Evolutionary conservation across 2,113 vertebrate species (phyloP), one percentile per base, ranked within the genome.

Genomic region (Stigmatopora nigra): DNA sequence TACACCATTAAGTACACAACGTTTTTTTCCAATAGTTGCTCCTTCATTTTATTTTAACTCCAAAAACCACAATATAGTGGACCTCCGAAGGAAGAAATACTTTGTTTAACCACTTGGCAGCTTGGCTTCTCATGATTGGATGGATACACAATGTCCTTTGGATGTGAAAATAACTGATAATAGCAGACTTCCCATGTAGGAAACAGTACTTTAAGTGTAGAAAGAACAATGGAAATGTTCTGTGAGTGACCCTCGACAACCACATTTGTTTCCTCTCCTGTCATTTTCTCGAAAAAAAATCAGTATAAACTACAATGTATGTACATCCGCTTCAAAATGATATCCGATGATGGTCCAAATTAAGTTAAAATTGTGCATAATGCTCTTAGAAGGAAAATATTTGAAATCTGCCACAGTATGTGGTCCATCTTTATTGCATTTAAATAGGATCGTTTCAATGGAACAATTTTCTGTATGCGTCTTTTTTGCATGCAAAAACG

Each of bases 311-410:
- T 71, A 46, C 51, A 69, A 62, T 74, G 67, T 68, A 72, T 75
- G 63, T 63, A 64, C 47, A 64, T 77, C 64, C 52, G 56, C 63
- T 67, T 8, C 64, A 75, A 31, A 70, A 66, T 47, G 45, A 48
- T 71, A 76, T 79, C 60, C 44, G 55, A 57, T 71, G n/a, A n/a
- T n/a, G n/a, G n/a, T n/a, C n/a, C 67, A 31, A 61, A 65, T 63
- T 46, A 69, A 36, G 71, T 70, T 77, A 67, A 64, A 61, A 57
- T 57, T 67, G 55, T 0, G 4, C 59, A 31, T 55, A 35, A 9
- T 45, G 38, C 68, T 73, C 20, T 5, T 36, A 68, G 38, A 68
- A 55, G 66, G 74, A 74, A 70, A 75, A 67, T 41, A 77, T 73
- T 64, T 51, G 65, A 64, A 72, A 52, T 67, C 57, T 65, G 63